A percentile compares a stretch with the other conserved stretches of the same genome.
Evolutionary conservation across 2,113 vertebrate genomes (phyloP).

Genomic region (Cynopterus brachyotis): DNA sequence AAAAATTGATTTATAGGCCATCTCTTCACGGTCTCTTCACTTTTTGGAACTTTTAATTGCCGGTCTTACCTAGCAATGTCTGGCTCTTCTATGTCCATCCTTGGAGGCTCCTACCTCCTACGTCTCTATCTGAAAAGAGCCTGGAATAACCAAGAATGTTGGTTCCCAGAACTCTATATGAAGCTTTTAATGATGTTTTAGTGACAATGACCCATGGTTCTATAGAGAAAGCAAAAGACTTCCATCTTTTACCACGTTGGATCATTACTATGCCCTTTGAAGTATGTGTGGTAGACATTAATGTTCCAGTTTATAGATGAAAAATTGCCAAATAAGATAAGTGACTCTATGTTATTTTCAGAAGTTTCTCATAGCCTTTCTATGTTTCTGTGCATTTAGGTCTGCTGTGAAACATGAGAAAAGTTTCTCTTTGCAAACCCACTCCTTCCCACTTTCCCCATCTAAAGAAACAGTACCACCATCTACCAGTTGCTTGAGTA

Average conservation of each 20-base stretch:
- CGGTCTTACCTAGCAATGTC: not conserved
- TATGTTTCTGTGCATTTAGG: not conserved
- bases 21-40: not conserved
- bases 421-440: not conserved
- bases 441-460: not conserved
- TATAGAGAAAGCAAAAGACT: not conserved
- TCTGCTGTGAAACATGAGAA: not conserved
- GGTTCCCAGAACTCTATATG: not conserved
- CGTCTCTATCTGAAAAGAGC: not conserved
- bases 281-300: not conserved
- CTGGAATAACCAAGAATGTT: not conserved
- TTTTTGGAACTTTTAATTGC: not conserved
- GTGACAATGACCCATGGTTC: not conserved
- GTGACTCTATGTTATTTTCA: not conserved
- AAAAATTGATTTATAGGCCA: not conserved
- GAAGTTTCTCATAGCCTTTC: not conserved
- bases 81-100: not conserved
- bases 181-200: not conserved
- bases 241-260: not conserved
- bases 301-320: not conserved
- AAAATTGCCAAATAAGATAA: not conserved
- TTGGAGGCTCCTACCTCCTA: not conserved
- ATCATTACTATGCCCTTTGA: not conserved
- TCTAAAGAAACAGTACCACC: not conserved
- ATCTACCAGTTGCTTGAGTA: not conserved